Evolutionary conservation across 1,140 invertebrate genomes (phyloP).

Genomic region (Myzus persicae): DNA sequence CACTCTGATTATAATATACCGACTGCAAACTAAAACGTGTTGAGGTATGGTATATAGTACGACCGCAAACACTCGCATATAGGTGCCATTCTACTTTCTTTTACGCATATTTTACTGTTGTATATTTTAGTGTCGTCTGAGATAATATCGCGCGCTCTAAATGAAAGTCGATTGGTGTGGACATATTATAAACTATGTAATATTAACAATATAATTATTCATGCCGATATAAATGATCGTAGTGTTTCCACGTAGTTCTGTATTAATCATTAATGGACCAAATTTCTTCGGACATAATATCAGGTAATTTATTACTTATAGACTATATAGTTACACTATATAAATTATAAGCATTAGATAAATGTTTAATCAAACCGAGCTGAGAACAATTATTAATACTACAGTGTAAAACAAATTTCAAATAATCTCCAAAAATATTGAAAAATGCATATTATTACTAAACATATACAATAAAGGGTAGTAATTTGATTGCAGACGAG

Average conservation of each 20-base stretch:
- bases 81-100: neutral
- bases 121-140: neutral
- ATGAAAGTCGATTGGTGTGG: neutral
- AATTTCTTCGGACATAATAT: neutral
- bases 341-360: neutral
- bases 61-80: neutral
- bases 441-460: neutral
- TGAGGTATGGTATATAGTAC: neutral
- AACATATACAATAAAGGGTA: neutral
- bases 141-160: neutral
- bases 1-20: neutral
- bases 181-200: neutral
- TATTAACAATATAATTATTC: neutral
- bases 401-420: neutral
- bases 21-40: neutral
- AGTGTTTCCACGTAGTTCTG: neutral
- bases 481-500: constrained; percentile 56
- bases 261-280: neutral
- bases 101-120: neutral
- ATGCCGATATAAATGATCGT: neutral
- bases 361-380: neutral
- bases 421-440: neutral
- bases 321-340: too few species aligned
- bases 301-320: neutral
- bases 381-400: neutral